A percentile compares a stretch with the other conserved stretches of the same genome.
These are phyloP conservation scores for Proisotoma minuta DNA, from an alignment of 2,888 invertebrate genomes.

Conservation along the genomic window DNA sequence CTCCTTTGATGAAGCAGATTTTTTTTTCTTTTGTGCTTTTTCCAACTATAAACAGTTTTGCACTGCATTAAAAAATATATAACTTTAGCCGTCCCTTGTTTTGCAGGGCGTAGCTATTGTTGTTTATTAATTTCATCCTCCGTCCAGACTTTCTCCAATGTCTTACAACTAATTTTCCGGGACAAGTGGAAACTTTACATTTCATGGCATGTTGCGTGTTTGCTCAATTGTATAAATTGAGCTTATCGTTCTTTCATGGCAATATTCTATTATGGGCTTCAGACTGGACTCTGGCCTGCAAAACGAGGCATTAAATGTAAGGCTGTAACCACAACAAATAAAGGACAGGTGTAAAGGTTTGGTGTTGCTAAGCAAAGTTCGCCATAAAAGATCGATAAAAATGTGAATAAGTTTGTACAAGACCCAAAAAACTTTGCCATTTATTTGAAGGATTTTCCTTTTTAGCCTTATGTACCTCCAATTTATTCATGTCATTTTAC, in stretches of 20 bases:
- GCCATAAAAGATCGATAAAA: conserved; percentile 1
- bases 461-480: not conserved
- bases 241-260: too few relatives aligned
- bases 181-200: not conserved
- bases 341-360: not conserved
- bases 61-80: too few relatives aligned
- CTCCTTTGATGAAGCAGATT: too few relatives aligned
- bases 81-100: too few relatives aligned
- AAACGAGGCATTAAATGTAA: too few relatives aligned
- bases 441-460: not conserved
- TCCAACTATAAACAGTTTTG: too few relatives aligned
- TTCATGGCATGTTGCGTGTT: not conserved
- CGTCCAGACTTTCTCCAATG: not conserved
- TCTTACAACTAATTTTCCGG: not conserved
- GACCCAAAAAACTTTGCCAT: not conserved
- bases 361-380: not conserved
- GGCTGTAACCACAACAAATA: not conserved
- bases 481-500: conserved; percentile 2
- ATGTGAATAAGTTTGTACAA: not conserved
- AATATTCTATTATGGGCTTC: too few relatives aligned
- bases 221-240: too few relatives aligned
- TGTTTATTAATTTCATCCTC: not conserved
- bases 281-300: too few relatives aligned
- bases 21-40: too few relatives aligned
- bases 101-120: too few relatives aligned